Percentiles rank a stretch among this genome's conserved stretches.
Evolutionary conservation across 2,113 vertebrate species (phyloP).

Genomic region (Proterorhinus semilunaris): DNA sequence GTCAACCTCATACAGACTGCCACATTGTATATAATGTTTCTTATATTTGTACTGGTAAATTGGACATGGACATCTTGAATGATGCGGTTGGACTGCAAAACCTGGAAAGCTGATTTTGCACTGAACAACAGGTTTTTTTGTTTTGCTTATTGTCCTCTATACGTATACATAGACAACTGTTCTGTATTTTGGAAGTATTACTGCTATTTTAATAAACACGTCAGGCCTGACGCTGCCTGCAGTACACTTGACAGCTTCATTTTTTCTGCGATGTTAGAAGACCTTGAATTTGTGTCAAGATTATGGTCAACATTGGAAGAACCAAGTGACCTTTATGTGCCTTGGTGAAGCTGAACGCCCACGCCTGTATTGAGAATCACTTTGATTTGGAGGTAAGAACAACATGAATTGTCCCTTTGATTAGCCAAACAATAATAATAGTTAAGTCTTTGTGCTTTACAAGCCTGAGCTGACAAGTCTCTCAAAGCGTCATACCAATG

Average conservation of each 20-base stretch:
- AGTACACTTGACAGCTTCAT: not conserved
- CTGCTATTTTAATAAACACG: not conserved
- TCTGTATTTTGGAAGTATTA: conserved; percentile 12
- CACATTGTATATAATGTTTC: not conserved
- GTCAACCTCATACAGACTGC: not conserved
- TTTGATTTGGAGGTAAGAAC: too few relatives aligned
- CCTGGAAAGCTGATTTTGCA: not conserved
- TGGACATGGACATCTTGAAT: not conserved
- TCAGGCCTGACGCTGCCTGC: not conserved
- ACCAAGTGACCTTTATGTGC: too few relatives aligned
- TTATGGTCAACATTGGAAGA: too few relatives aligned
- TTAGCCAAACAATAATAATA: too few relatives aligned
- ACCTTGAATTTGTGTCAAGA: too few relatives aligned
- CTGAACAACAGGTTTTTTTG: conserved; percentile 7
- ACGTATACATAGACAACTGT: not conserved
- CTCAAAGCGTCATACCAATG: too few relatives aligned
- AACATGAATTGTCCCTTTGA: too few relatives aligned
- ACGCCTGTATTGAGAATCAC: too few relatives aligned
- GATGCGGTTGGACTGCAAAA: not conserved
- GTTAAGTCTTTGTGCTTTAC: too few relatives aligned
- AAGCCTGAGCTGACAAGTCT: too few relatives aligned
- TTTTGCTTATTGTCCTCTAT: not conserved
- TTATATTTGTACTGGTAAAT: not conserved
- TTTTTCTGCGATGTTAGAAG: conserved; percentile 18
- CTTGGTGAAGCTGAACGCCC: too few relatives aligned